These are phyloP conservation scores for Nyctalus aviator DNA, from an alignment of 2,797 vertebrate genomes.

Conservation along the genomic window DNA sequence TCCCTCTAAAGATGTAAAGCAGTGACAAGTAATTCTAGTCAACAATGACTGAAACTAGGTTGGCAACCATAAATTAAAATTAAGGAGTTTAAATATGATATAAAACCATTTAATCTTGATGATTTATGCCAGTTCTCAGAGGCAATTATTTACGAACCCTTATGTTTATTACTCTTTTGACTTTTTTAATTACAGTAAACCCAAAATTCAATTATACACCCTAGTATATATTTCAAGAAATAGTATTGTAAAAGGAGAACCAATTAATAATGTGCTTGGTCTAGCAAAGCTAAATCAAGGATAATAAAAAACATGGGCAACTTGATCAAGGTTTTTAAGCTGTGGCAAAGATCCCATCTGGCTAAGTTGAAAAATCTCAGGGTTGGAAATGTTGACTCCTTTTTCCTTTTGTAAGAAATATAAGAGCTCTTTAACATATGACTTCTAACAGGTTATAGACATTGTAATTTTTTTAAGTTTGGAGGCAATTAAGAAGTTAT, in stretches of 20 bases:
- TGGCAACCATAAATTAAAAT: conserved; percentile 85
- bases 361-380: conserved; percentile 30
- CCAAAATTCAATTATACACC: conserved; percentile 87
- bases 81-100: conserved; percentile 85
- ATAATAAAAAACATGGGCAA: conserved; percentile 74
- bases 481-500: background rate
- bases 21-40: conserved; percentile 74
- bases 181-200: conserved; percentile 88
- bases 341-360: conserved; percentile 55
- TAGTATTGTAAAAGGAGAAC: conserved; percentile 84
- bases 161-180: conserved; percentile 88
- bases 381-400: conserved; percentile 31
- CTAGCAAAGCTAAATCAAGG: conserved; percentile 86
- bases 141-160: conserved; percentile 85
- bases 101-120: conserved; percentile 86
- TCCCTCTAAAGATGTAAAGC: conserved; percentile 50
- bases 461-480: conserved; percentile 51
- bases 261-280: conserved; percentile 88
- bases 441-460: conserved; percentile 49
- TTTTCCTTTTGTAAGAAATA: background rate
- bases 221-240: conserved; percentile 85
- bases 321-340: conserved; percentile 68
- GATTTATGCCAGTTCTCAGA: conserved; percentile 86
- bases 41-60: conserved; percentile 80
- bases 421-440: conserved; percentile 28